Base-by-base conservation (phyloP, 2,888 invertebrate species). In the Eulithis testata region DNA sequence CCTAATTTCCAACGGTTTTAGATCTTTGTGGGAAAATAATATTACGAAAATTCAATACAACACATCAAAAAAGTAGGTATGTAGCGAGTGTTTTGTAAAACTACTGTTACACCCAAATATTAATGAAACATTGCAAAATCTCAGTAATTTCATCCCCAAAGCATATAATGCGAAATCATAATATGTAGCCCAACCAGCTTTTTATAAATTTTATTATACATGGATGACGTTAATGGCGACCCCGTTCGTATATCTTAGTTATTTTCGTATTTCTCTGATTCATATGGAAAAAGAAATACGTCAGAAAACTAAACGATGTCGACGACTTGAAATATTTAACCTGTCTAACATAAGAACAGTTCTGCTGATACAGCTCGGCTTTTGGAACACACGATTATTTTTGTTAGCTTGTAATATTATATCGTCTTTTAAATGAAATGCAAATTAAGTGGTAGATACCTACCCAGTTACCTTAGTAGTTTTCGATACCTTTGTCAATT, bases 221-320 rank as follows among this genome's bases (percentile, higher is more conserved):
- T 71, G 69, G 66, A 68, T 82, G 81, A 80, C 80, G 81, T 72
- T 76, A 77, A 75, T 72, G 74, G 68, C 74, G 80, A 70, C 80
- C 78, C 78, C 72, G 77, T 76, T 79, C 73, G 59, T 78, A 73
- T 73, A 65, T 73, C 70, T 78, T 77, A 72, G 76, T 78, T 86
- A 85, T 85, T 84, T 84, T 78, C 72, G 72, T 76, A 75, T 70
- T 73, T 66, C 63, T 73, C 75, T 82, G 80, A 85, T 79, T 86
- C 84, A 82, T 75, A 57, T 44, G 56, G 73, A 70, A 68, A 71
- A 77, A 75, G 70, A 76, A 74, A 60, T 11, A 57, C 75, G 75
- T 76, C 67, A 65, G 31, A 54, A 59, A 66, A 58, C 37, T 56
- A 56, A 50, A 56, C 45, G 54, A 31, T 51, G n/a, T 31, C 54